These are phyloP conservation scores for Cephalopholis sonnerati DNA, from an alignment of 2,113 vertebrate species.

Conservation along the genomic window DNA sequence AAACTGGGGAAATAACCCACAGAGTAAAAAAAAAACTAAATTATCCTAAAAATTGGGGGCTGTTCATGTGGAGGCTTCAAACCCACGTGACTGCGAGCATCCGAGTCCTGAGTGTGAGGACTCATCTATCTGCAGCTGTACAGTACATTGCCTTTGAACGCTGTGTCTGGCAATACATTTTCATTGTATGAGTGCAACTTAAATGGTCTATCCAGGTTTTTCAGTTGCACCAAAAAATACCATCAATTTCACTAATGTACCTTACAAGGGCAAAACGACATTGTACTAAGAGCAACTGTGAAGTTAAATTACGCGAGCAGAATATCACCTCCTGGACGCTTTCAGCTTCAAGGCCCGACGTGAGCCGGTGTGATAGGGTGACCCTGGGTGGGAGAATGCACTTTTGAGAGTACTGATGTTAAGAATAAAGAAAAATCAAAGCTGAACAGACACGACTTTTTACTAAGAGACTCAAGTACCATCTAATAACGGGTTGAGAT, in stretches of 20 bases:
- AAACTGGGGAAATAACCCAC: slow-evolving; percentile 16
- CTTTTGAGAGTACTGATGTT: neutral
- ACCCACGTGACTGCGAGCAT: neutral
- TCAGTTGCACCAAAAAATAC: slow-evolving; percentile 30
- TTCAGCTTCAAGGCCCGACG: slow-evolving; percentile 7
- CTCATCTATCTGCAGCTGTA: slow-evolving; percentile 35
- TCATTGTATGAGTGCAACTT: slow-evolving; percentile 41
- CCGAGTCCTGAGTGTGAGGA: slow-evolving; percentile 28
- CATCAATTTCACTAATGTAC: slow-evolving; percentile 60
- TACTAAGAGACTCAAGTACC: slow-evolving; percentile 19
- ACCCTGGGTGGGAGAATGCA: neutral
- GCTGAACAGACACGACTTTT: slow-evolving; percentile 3
- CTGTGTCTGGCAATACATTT: slow-evolving; percentile 5
- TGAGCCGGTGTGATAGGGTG: neutral
- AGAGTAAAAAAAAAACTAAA: neutral
- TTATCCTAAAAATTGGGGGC: slow-evolving; percentile 19
- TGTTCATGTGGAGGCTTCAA: slow-evolving; percentile 19
- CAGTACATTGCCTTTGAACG: slow-evolving; percentile 41
- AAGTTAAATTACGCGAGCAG: slow-evolving; percentile 39
- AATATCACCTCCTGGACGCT: slow-evolving; percentile 1
- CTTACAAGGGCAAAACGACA: slow-evolving; percentile 50
- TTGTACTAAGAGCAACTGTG: slow-evolving; percentile 38
- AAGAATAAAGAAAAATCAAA: slow-evolving; percentile 40
- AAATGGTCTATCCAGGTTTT: slow-evolving; percentile 43
- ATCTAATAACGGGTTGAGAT: slow-evolving; percentile 44